A percentile compares a stretch with the other conserved stretches of the same genome.
These are phyloP conservation scores for Amphipoea lucens DNA, from an alignment of 2,888 invertebrate genomes.

Conservation along the genomic window DNA sequence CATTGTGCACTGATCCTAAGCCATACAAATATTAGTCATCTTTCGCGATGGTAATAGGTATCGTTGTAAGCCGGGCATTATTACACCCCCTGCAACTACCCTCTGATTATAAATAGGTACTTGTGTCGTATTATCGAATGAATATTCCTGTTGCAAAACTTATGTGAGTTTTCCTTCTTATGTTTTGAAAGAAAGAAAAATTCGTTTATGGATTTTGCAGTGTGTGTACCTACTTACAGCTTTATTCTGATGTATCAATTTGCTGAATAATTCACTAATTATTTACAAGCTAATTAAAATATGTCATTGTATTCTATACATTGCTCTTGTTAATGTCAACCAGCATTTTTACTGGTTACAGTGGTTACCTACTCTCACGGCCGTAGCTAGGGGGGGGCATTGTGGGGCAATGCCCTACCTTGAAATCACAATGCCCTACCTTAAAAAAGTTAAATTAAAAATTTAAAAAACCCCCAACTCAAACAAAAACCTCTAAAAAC, in stretches of 20 bases:
- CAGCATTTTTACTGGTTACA: neutral
- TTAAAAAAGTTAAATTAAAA: too few species aligned
- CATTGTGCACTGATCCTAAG: constrained; percentile 47
- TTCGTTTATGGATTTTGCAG: neutral
- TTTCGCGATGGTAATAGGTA: constrained; percentile 59
- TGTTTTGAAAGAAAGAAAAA: neutral
- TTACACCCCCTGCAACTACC: constrained; percentile 63
- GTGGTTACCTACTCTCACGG: too few species aligned
- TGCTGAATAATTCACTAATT: neutral
- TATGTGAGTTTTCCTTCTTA: neutral
- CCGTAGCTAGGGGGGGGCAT: too few species aligned
- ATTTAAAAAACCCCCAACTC: too few species aligned
- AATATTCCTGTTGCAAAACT: constrained; percentile 37
- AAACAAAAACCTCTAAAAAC: too few species aligned
- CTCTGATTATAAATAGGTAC: constrained; percentile 34
- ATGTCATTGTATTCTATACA: neutral
- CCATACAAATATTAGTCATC: constrained; percentile 61
- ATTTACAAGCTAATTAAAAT: neutral
- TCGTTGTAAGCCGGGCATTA: constrained; percentile 71
- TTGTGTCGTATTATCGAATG: constrained; percentile 28
- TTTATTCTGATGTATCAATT: neutral
- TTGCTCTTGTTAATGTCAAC: neutral
- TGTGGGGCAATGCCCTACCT: too few species aligned
- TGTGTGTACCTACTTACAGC: neutral
- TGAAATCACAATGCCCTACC: too few species aligned